These are phyloP conservation scores for Metopolophium dirhodum DNA, from an alignment of 1,140 invertebrate genomes.

Conservation along the genomic window DNA sequence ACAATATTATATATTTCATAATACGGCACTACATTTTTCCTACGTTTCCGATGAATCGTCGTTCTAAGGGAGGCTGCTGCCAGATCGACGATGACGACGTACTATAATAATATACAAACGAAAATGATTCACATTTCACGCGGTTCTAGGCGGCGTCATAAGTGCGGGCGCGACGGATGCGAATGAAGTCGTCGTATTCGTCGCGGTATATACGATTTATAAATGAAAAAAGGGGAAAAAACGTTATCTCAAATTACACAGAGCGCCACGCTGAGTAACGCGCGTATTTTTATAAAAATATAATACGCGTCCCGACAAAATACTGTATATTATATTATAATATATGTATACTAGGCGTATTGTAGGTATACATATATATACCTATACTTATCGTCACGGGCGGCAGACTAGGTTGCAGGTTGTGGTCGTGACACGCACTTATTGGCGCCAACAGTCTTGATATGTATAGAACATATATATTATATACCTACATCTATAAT, in stretches of 20 bases:
- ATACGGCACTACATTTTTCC: neutral
- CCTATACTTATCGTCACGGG: neutral
- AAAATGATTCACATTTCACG: neutral
- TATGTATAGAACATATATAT: neutral
- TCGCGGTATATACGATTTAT: neutral
- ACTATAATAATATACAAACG: neutral
- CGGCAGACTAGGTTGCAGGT: neutral
- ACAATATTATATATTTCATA: neutral
- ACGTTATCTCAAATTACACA: neutral
- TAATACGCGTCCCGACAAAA: neutral
- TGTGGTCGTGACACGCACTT: neutral
- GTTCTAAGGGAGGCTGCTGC: neutral
- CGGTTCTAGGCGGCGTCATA: neutral
- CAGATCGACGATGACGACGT: neutral
- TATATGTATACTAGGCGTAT: neutral
- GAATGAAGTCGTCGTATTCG: neutral
- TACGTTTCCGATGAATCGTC: neutral
- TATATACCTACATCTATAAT: neutral
- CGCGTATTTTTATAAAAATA: neutral
- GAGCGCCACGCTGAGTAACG: neutral
- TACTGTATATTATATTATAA: neutral
- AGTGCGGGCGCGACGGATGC: neutral
- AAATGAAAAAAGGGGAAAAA: neutral
- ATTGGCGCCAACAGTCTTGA: slow-evolving; percentile 28
- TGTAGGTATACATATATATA: neutral